Evolutionary conservation across 1,140 invertebrate species (phyloP), one percentile per base, ranked within the genome.

Genomic region (Drosophila murphyi): DNA sequence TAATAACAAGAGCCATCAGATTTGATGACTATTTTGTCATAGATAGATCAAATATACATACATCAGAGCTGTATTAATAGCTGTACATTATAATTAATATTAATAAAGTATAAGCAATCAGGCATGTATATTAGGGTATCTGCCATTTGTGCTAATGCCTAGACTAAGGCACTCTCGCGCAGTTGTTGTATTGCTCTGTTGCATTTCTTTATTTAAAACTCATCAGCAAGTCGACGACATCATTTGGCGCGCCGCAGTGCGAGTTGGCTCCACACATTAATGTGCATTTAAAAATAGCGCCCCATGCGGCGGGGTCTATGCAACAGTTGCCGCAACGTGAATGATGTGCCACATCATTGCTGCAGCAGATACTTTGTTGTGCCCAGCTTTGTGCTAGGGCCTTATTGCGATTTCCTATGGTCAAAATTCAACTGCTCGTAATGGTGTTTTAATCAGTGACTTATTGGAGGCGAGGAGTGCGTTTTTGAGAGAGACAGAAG

Each of bases 181-280:
- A 35, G 54, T 32, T 45, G 60, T 37, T 52, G 35, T 20, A 20
- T 20, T 20, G 20, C 20, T 20, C n/a, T 29, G 50, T 10, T 50
- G 52, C 41, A 71, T 76, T 88, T 80, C 72, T 80, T 87, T 89
- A 88, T 88, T 88, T 89, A 80, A 80, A 80, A 89, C 76, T 89
- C 83, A 80, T 83, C 85, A 80, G 73, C 76, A 55, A 80, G 83
- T 77, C 80, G 83, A 88, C 83, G 83, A 88, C 80, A 88, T 88
- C 80, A 80, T 88, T 88, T 88, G 80, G 80, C 75, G 82, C 76
- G 59, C 71, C 56, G 70, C 61, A 57, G 45, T 48, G 62, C 59
- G 68, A 43, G 52, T 45, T 67, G 76, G 60, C 65, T 69, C 59
- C 82, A n/a, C 39, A 70, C 78, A 86, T 88, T 83, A 83, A 83